phyloP scores from a whole-genome alignment of 2,113 vertebrate genomes.

The Pterocles gutturalis region DNA sequence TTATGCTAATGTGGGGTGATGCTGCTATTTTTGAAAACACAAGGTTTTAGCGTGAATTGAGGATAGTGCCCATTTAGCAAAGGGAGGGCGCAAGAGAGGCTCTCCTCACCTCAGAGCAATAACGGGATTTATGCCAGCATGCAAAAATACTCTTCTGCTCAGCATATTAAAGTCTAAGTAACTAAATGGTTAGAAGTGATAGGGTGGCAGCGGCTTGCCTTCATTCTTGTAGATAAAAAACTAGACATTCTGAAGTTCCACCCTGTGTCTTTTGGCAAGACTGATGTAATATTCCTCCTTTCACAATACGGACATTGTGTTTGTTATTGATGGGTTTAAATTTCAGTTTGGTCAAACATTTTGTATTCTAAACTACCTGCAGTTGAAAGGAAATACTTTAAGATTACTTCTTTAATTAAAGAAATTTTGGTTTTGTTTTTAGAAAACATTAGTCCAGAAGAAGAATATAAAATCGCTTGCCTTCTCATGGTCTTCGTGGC shows the following conservation, averaged over 20 bases:
- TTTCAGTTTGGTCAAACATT: neutral
- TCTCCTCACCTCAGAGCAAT: neutral
- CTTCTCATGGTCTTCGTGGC: conserved; percentile 99
- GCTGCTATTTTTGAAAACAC: neutral
- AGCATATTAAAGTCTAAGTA: neutral
- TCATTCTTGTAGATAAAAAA: neutral
- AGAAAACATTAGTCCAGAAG: conserved; percentile 99
- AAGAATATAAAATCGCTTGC: conserved; percentile 99
- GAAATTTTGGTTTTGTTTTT: conserved; percentile 34
- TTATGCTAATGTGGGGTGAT: neutral
- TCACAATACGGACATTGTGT: neutral
- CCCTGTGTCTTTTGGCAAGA: neutral
- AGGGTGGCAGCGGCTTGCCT: neutral
- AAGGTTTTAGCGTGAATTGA: neutral
- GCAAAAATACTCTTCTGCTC: neutral
- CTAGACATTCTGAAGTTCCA: neutral
- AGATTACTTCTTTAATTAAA: conserved; percentile 3
- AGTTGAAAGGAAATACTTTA: neutral
- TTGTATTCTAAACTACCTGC: neutral
- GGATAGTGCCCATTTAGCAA: neutral
- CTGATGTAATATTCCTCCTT: neutral
- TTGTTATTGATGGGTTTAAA: neutral
- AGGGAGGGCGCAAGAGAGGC: neutral
- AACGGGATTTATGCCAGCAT: neutral
- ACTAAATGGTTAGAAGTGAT: neutral